Evolutionary conservation across 2,888 invertebrate genomes (phyloP), one percentile per base, ranked within the genome.

Genomic region (Chirona hameri): DNA sequence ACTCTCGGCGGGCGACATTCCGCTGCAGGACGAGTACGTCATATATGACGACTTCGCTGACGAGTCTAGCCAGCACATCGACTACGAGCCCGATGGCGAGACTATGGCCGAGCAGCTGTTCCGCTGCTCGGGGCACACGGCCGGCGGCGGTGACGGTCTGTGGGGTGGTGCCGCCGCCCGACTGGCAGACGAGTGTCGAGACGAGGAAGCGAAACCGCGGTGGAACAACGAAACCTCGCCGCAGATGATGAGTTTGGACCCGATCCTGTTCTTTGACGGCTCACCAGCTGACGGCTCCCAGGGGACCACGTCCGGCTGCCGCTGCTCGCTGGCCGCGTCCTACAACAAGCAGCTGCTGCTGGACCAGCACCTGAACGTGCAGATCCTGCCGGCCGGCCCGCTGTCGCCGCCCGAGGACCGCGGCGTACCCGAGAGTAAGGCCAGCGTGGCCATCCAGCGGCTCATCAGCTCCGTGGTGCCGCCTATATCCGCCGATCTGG

Each of bases 401-500:
- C 39, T n/a, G 29, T 72, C 29, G 72, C 21, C 39, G 39, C 21
- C n/a, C 21, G 72, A 72, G 21, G 18, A 72, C 39, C 72, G n/a
- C 18, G 31, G 7, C 18, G 39, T 21, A 31, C 72, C 72, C 1
- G 72, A 24, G 18, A 72, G 72, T 31, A 72, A 72, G 72, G 72
- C 72, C 31, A 72, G 72, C 21, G 72, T 72, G 72, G 72, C 72
- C 31, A 72, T 72, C 72, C 18, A 72, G 31, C 72, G 39, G 31
- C 72, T 72, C 39, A 72, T 72, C 72, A 72, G 72, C 72, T 72
- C 72, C 1, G 72, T 18, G 72, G 31, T 72, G 39, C 72, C 72
- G 72, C 72, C 72, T 5, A 69, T 69, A 29, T 29, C 29, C 69
- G 72, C 39, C 31, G 72, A 72, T 2, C 72, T 72, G 18, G 72